phyloP scores from a whole-genome alignment of 1,140 invertebrate species.

The Leptopilina clavipes region DNA sequence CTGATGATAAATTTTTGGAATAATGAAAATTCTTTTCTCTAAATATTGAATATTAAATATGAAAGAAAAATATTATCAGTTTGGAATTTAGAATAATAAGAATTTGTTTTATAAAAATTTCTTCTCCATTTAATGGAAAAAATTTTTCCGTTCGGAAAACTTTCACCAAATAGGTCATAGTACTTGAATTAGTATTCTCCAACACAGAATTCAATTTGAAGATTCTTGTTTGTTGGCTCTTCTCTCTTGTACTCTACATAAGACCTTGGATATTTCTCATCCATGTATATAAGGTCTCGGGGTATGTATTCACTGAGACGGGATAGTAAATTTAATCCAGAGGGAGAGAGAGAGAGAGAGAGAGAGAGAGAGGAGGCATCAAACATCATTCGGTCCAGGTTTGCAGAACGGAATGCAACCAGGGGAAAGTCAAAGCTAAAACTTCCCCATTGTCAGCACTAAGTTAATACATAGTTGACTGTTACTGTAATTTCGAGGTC shows the following conservation, averaged over 20 bases:
- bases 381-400: constrained; percentile 52
- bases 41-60: too few species aligned
- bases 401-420: constrained; percentile 43
- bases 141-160: neutral
- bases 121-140: neutral
- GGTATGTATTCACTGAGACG: constrained; percentile 37
- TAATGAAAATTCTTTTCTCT: too few species aligned
- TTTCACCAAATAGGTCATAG: constrained; percentile 2
- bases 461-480: constrained; percentile 61
- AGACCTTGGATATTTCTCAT: constrained; percentile 48
- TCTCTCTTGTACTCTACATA: constrained; percentile 38
- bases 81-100: too few species aligned
- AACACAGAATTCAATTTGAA: constrained; percentile 56
- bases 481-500: constrained; percentile 52
- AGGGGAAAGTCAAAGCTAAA: constrained; percentile 41
- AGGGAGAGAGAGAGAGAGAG: neutral
- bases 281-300: constrained; percentile 39
- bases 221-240: constrained; percentile 46
- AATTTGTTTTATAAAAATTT: constrained; percentile 7
- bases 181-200: constrained; percentile 31
- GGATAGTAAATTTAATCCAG: constrained; percentile 66
- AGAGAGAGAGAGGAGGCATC: constrained; percentile 42
- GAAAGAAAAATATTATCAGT: too few species aligned
- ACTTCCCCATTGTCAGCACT: constrained; percentile 49
- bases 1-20: too few species aligned